Evolutionary conservation across 2,888 invertebrate species (phyloP).

Genomic region (Sylvicola cinctus): DNA sequence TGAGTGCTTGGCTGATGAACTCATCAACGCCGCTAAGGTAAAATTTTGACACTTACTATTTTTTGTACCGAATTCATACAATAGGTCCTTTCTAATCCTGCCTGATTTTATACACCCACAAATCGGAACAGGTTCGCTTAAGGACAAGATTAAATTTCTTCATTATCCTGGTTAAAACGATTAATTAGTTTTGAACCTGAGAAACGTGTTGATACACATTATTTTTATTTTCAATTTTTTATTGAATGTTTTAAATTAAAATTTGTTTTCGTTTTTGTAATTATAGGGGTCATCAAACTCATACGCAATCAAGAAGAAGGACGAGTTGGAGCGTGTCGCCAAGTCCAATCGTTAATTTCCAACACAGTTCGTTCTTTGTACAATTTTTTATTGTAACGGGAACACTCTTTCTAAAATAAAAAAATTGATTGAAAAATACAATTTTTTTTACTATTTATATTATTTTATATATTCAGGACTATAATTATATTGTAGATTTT

Average conservation of each 20-base stretch:
- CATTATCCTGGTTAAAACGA: conserved; percentile 5
- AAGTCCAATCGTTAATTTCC: conserved; percentile 95
- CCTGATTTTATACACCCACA: conserved; percentile 9
- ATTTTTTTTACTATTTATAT: no score
- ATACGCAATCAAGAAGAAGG: conserved; percentile 99
- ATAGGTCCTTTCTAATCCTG: conserved; percentile 22
- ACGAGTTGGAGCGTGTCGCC: conserved; percentile 99
- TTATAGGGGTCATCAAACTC: conserved; percentile 92
- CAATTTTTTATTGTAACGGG: no score
- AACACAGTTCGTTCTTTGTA: no score
- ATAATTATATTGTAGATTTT: no score
- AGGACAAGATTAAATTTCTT: conserved; percentile 16
- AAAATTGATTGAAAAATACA: no score
- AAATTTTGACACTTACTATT: conserved; percentile 4
- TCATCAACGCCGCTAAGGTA: conserved; percentile 98
- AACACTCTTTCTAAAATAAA: no score
- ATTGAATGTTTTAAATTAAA: conserved; percentile 1
- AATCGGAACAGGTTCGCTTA: conserved; percentile 16
- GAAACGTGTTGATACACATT: conserved; percentile 5
- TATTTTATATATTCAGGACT: no score
- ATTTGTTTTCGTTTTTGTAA: conserved; percentile 4
- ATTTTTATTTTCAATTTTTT: conserved; percentile 1
- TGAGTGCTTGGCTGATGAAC: conserved; percentile 98
- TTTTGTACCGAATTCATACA: background rate
- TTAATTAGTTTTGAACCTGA: conserved; percentile 2